phyloP scores from a whole-genome alignment of 2,797 vertebrate species.

The Tenualosa thibaudeaui region DNA sequence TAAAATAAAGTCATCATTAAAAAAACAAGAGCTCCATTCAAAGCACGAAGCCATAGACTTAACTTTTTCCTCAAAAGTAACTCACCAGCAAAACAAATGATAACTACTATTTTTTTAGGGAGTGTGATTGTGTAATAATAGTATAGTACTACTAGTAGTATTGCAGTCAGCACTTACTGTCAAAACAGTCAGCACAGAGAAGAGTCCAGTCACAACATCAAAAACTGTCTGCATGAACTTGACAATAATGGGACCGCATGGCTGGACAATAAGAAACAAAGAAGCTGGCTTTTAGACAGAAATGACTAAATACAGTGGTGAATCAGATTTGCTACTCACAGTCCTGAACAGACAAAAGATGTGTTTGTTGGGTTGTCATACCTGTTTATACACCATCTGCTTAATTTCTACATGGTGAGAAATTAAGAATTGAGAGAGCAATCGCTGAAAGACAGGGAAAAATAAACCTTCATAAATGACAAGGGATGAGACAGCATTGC shows the following conservation, averaged over 20 bases:
- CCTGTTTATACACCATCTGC: background rate
- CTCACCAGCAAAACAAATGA: background rate
- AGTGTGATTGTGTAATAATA: too few relatives aligned
- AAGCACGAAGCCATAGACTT: background rate
- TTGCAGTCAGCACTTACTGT: background rate
- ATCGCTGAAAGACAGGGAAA: background rate
- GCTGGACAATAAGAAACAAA: background rate
- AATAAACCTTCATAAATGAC: background rate
- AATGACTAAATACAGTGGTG: background rate
- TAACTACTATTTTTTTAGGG: background rate
- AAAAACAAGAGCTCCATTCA: background rate
- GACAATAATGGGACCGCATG: background rate
- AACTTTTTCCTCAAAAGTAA: background rate
- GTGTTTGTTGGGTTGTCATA: background rate
- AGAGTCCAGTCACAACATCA: background rate
- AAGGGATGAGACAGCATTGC: background rate
- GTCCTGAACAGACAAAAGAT: background rate
- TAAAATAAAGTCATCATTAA: too few relatives aligned
- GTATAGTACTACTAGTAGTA: too few relatives aligned
- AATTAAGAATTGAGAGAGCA: too few relatives aligned
- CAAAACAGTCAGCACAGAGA: conserved; percentile 1
- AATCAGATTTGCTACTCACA: background rate
- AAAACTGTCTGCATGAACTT: too few relatives aligned
- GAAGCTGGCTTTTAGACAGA: background rate
- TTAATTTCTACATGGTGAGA: background rate